phyloP scores from a whole-genome alignment of 2,113 vertebrate species.

The Daphoenositta chrysoptera region DNA sequence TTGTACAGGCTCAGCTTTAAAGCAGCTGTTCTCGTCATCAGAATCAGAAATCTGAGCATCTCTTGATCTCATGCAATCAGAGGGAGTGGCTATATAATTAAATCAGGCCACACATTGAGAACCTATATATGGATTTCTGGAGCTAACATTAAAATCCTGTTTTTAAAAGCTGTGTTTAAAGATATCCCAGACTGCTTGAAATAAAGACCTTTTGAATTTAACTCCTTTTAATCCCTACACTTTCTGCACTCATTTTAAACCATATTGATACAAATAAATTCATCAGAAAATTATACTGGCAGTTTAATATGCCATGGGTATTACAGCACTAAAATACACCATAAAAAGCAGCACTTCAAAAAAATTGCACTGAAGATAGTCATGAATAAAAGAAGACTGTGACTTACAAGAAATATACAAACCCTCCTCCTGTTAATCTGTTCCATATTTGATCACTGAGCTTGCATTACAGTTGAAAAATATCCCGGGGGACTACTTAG shows the following conservation, averaged over 20 bases:
- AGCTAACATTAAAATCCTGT: background rate
- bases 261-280: background rate
- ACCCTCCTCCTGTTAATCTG: slow-evolving; percentile 42
- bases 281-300: background rate
- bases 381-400: slow-evolving; percentile 5
- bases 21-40: background rate
- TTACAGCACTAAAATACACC: background rate
- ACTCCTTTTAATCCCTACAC: background rate
- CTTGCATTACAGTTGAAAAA: slow-evolving; percentile 39
- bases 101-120: background rate
- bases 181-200: background rate
- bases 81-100: background rate
- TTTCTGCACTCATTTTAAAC: background rate
- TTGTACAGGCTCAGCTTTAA: background rate
- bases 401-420: slow-evolving; percentile 39
- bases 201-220: background rate
- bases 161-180: slow-evolving; percentile 17
- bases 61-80: background rate
- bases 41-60: background rate
- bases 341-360: background rate
- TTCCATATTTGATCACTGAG: slow-evolving; percentile 57
- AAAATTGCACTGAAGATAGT: background rate
- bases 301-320: background rate
- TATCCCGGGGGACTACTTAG: slow-evolving; percentile 47
- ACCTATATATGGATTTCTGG: background rate